These are phyloP conservation scores for Pseudopleuronectes americanus DNA, from an alignment of 2,797 vertebrate genomes.

Conservation along the genomic window DNA sequence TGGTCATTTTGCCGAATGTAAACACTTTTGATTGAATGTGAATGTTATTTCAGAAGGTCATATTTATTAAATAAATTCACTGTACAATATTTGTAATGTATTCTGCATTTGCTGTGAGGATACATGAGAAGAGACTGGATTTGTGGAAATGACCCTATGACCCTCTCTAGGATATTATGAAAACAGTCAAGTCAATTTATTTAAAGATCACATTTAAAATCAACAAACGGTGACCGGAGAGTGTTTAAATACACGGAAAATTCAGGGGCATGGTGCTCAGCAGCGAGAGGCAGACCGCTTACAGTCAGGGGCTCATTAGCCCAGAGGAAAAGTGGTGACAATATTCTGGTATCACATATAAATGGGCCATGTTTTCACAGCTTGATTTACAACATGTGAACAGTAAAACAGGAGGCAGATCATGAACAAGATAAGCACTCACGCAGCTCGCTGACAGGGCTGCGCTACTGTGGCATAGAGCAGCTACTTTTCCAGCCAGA, in stretches of 20 bases:
- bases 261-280: slow-evolving; percentile 32
- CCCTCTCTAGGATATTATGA: slow-evolving; percentile 4
- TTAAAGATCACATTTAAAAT: not conserved
- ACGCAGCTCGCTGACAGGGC: slow-evolving; percentile 40
- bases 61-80: not conserved
- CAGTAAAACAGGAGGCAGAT: slow-evolving; percentile 27
- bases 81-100: not conserved
- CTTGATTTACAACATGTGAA: slow-evolving; percentile 7
- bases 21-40: not conserved
- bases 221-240: not conserved
- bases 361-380: not conserved
- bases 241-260: not conserved
- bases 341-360: slow-evolving; percentile 38
- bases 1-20: not conserved
- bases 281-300: slow-evolving; percentile 40
- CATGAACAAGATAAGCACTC: slow-evolving; percentile 44
- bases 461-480: slow-evolving; percentile 12
- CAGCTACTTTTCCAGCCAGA: slow-evolving; percentile 45
- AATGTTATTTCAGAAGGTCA: not conserved
- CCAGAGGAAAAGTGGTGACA: slow-evolving; percentile 28
- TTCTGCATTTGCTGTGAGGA: slow-evolving; percentile 7
- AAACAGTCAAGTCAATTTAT: slow-evolving; percentile 10
- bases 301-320: slow-evolving; percentile 27
- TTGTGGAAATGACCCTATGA: slow-evolving; percentile 1
- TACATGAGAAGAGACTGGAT: not conserved